phyloP scores from a whole-genome alignment of 1,140 invertebrate species.

The Drosophila teissieri region DNA sequence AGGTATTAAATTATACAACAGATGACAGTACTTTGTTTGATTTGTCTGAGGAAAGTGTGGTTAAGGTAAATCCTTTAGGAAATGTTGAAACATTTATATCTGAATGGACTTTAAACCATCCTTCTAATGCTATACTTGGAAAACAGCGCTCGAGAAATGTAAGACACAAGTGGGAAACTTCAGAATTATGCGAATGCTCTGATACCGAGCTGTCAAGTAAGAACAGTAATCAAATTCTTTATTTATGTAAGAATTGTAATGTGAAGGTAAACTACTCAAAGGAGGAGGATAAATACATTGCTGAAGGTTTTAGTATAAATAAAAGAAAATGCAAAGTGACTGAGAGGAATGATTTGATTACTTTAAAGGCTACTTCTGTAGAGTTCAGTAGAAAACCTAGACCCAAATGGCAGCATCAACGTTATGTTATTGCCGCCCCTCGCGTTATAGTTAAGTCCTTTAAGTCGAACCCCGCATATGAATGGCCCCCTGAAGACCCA shows the following conservation, averaged over 20 bases:
- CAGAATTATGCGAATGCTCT: neutral
- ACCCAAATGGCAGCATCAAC: slow-evolving; percentile 34
- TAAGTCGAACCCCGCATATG: slow-evolving; percentile 47
- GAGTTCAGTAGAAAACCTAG: neutral
- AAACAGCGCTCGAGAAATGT: neutral
- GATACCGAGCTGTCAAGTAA: neutral
- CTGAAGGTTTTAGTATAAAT: neutral
- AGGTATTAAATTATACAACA: neutral
- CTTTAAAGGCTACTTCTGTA: too few relatives aligned
- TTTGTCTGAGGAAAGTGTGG: neutral
- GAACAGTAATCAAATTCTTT: too few relatives aligned
- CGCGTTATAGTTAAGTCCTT: slow-evolving; percentile 31
- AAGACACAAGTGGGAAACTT: neutral
- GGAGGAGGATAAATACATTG: neutral
- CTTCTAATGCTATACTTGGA: neutral
- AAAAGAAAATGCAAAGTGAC: neutral
- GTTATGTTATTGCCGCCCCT: slow-evolving; percentile 45
- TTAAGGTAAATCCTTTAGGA: too few relatives aligned
- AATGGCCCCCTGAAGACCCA: neutral
- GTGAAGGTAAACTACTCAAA: neutral
- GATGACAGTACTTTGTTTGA: too few relatives aligned
- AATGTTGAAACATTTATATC: neutral
- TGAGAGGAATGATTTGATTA: neutral
- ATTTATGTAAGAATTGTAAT: neutral
- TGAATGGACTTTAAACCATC: neutral